Conservation (phyloP, 2,113 vertebrate genomes). For the Leucosticte australis region DNA sequence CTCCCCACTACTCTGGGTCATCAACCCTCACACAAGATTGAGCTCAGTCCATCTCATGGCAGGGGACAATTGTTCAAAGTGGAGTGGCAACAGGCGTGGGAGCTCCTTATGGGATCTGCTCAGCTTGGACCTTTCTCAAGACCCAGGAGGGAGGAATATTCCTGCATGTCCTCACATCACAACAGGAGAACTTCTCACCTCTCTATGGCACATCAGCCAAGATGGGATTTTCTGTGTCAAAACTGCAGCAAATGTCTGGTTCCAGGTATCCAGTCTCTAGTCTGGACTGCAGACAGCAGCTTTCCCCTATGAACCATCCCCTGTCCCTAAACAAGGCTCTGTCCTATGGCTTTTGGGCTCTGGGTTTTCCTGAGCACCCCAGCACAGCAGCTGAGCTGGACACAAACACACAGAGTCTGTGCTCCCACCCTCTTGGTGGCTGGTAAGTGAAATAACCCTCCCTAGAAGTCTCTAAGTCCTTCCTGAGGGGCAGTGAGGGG, state of each 20-base stretch:
- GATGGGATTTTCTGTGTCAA: not conserved
- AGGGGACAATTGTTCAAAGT: not conserved
- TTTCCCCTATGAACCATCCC: not conserved
- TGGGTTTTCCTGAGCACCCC: not conserved
- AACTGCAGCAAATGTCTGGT: fast-evolving
- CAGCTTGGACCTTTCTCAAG: not conserved
- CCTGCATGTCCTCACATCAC: not conserved
- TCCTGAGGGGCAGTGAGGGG: not conserved
- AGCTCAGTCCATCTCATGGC: not conserved
- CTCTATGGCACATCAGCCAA: not conserved
- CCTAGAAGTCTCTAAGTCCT: not conserved
- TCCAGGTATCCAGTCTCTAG: not conserved
- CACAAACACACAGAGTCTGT: not conserved
- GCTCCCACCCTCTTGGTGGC: not conserved
- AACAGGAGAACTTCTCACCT: not conserved
- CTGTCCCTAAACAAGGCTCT: not conserved
- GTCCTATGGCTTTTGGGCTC: not conserved
- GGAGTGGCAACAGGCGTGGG: not conserved
- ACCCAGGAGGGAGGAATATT: not conserved
- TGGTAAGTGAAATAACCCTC: not conserved
- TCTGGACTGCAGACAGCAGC: not conserved
- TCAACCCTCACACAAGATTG: fast-evolving
- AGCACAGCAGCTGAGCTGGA: not conserved
- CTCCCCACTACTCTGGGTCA: not conserved
- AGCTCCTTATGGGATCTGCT: not conserved